Evolutionary conservation across 1,140 invertebrate species (phyloP).

Genomic region (Apis florea): DNA sequence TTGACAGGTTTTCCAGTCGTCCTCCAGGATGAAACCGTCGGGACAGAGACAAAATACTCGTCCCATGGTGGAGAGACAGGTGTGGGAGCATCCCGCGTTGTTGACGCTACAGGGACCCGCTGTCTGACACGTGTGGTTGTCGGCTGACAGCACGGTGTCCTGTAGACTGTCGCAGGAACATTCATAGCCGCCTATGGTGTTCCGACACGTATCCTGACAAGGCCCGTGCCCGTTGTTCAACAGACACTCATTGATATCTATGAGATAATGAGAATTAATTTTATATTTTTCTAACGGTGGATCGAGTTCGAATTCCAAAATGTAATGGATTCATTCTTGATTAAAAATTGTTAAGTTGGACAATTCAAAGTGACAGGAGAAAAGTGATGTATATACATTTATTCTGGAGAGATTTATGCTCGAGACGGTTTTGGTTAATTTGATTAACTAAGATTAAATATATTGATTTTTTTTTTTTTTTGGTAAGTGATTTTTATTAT

Average conservation of each 20-base stretch:
- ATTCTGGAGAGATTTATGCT: too few relatives aligned
- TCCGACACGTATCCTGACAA: slow-evolving; percentile 85
- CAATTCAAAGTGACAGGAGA: too few relatives aligned
- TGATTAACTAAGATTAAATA: too few relatives aligned
- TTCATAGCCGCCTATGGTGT: slow-evolving; percentile 83
- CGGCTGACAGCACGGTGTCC: slow-evolving; percentile 81
- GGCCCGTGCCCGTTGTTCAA: slow-evolving; percentile 84
- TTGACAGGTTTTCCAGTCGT: slow-evolving; percentile 82
- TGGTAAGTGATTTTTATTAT: too few relatives aligned
- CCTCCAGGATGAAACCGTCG: slow-evolving; percentile 81
- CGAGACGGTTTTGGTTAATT: too few relatives aligned
- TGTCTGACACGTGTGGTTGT: slow-evolving; percentile 82
- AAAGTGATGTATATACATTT: too few relatives aligned
- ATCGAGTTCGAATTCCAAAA: not conserved
- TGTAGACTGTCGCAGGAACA: slow-evolving; percentile 83
- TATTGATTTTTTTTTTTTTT: too few relatives aligned
- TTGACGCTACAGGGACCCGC: slow-evolving; percentile 83
- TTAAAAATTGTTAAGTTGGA: too few relatives aligned
- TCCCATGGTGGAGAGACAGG: slow-evolving; percentile 84
- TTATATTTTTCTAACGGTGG: not conserved
- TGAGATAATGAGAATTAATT: not conserved
- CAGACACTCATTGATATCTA: slow-evolving; percentile 84
- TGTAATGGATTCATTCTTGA: too few relatives aligned
- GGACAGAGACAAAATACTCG: slow-evolving; percentile 85
- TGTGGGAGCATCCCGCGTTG: slow-evolving; percentile 83